Evolutionary conservation across 2,113 vertebrate species (phyloP).

Genomic region (Nesogale talazaci): DNA sequence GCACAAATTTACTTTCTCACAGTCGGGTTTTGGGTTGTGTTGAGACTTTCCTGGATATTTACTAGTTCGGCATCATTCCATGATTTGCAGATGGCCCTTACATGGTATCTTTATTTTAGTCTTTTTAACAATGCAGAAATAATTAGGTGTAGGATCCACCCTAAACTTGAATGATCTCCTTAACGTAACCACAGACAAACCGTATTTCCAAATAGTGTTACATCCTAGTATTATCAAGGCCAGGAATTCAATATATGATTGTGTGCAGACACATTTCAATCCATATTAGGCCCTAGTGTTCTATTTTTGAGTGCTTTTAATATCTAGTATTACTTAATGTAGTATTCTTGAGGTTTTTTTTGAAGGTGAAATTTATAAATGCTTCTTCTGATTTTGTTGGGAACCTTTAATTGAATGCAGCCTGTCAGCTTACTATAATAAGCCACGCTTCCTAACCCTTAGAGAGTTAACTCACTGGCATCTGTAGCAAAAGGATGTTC

Average conservation of each 20-base stretch:
- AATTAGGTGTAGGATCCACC: background rate
- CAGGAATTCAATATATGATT: background rate
- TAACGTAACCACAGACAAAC: background rate
- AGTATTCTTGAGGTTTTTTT: background rate
- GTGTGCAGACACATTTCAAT: background rate
- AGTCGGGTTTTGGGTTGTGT: background rate
- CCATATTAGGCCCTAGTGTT: background rate
- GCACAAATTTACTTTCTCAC: background rate
- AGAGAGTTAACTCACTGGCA: background rate
- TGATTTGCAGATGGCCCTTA: background rate
- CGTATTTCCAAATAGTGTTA: background rate
- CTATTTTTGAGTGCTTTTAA: background rate
- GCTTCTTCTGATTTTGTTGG: constrained; percentile 27
- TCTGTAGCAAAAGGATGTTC: background rate
- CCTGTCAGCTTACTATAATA: background rate
- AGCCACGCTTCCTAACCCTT: background rate
- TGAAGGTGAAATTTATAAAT: background rate
- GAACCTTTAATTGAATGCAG: constrained; percentile 15
- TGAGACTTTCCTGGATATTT: background rate
- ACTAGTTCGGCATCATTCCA: background rate
- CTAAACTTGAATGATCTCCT: background rate
- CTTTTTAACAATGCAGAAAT: background rate
- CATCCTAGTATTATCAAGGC: too few species aligned
- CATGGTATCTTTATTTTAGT: background rate
- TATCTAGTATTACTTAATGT: background rate